Conservation (phyloP, 2,113 vertebrate genomes). For the Collichthys lucidus region DNA sequence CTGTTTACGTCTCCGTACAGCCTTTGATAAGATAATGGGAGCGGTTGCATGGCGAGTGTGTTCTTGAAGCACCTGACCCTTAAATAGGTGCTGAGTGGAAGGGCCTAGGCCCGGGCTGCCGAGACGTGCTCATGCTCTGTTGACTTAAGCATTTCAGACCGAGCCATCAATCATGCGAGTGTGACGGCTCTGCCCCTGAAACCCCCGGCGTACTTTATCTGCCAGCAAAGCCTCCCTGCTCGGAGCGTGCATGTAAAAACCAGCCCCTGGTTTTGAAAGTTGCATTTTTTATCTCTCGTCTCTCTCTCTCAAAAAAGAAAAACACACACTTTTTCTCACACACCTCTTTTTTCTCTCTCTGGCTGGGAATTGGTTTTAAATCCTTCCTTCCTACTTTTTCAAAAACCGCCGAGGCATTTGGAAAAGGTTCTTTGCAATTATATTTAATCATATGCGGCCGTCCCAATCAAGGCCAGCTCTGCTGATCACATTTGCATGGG, state of each 20-base stretch:
- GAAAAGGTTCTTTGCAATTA: conserved; percentile 84
- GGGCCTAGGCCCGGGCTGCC: conserved; percentile 64
- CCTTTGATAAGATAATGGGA: conserved; percentile 81
- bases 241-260: conserved; percentile 74
- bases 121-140: conserved; percentile 84
- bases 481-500: conserved; percentile 84
- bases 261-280: conserved; percentile 66
- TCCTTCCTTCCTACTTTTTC: conserved; percentile 78
- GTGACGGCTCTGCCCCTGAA: conserved; percentile 81
- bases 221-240: conserved; percentile 68
- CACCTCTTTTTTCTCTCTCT: conserved; percentile 29
- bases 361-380: conserved; percentile 72
- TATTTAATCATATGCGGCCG: conserved; percentile 84
- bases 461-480: conserved; percentile 81
- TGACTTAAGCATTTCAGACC: conserved; percentile 84
- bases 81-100: conserved; percentile 81
- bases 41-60: conserved; percentile 66
- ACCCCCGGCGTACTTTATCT: conserved; percentile 74
- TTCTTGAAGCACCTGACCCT: conserved; percentile 81
- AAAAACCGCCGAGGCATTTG: conserved; percentile 78
- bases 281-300: conserved; percentile 26
- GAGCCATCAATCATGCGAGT: conserved; percentile 84
- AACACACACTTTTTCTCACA: conserved; percentile 1
- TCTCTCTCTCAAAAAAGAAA: conserved; percentile 24
- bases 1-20: conserved; percentile 6